Conservation (phyloP, 2,113 vertebrate species). For the Hippocampus mohnikei region DNA sequence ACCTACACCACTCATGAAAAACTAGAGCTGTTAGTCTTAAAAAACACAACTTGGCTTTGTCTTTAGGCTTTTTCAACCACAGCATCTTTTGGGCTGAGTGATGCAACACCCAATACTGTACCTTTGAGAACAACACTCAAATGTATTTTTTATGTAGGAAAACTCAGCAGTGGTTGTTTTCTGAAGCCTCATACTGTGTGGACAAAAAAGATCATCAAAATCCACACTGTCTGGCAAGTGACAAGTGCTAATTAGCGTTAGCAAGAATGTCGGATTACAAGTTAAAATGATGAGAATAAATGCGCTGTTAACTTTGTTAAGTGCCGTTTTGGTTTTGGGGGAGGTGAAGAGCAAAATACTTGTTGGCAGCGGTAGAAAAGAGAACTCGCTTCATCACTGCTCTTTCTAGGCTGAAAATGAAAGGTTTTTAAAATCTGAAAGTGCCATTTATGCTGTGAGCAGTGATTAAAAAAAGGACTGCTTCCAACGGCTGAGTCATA, state of each 20-base stretch:
- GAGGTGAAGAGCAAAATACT: neutral
- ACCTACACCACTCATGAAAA: no score
- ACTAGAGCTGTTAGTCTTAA: neutral
- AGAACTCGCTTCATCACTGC: neutral
- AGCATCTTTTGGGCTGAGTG: neutral
- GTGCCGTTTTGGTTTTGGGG: neutral
- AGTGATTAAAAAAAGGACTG: neutral
- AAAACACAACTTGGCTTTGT: neutral
- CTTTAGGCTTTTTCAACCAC: neutral
- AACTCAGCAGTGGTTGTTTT: slow-evolving; percentile 9
- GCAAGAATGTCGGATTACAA: slow-evolving; percentile 1
- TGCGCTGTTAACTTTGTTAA: neutral
- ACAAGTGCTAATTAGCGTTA: neutral
- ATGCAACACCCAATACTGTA: neutral
- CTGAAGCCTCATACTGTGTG: slow-evolving; percentile 22
- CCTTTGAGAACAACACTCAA: neutral
- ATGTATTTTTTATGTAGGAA: neutral
- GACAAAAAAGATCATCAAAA: neutral
- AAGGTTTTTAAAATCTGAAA: neutral
- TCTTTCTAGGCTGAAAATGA: neutral
- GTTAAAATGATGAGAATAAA: neutral
- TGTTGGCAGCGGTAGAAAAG: neutral
- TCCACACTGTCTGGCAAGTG: neutral
- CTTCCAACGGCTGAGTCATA: neutral
- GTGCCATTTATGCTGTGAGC: slow-evolving; percentile 2